These are phyloP conservation scores for Nineta flava DNA, from an alignment of 2,888 invertebrate genomes.

Conservation along the genomic window DNA sequence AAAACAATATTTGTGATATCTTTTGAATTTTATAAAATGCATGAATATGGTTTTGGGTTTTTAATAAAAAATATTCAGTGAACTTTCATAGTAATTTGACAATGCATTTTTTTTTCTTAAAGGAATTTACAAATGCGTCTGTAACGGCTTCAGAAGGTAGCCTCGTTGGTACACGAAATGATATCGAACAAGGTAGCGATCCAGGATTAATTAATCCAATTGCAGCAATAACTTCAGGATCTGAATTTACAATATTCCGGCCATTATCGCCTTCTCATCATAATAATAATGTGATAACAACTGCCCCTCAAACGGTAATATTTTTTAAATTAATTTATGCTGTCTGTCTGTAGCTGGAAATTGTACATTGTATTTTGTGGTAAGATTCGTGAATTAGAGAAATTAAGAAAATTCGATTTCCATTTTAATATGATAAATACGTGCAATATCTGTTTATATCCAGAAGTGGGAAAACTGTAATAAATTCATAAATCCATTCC, in stretches of 20 bases:
- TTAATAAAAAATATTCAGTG: too few species aligned
- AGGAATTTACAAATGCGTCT: slow-evolving; percentile 28
- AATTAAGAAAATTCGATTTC: too few species aligned
- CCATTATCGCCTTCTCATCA: slow-evolving; percentile 25
- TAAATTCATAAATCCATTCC: too few species aligned
- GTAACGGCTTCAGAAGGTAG: slow-evolving; percentile 18
- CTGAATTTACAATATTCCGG: slow-evolving; percentile 6
- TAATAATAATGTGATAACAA: slow-evolving; percentile 29
- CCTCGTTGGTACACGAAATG: slow-evolving; percentile 12
- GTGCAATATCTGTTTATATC: too few species aligned
- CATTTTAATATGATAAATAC: too few species aligned
- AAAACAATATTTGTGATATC: too few species aligned
- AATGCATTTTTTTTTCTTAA: slow-evolving; percentile 10
- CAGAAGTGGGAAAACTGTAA: too few species aligned
- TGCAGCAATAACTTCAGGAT: not conserved
- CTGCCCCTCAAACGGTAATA: slow-evolving; percentile 10
- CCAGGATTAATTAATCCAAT: slow-evolving; percentile 28
- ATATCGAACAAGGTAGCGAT: slow-evolving; percentile 13
- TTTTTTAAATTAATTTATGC: slow-evolving; percentile 7
- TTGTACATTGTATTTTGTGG: not conserved
- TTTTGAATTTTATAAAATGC: too few species aligned
- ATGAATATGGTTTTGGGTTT: too few species aligned
- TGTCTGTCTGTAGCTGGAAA: slow-evolving; percentile 9
- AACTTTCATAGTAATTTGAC: too few species aligned
- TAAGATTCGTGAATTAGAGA: too few species aligned